These are phyloP conservation scores for Lophius americanus DNA, from an alignment of 2,797 vertebrate species.

Conservation along the genomic window DNA sequence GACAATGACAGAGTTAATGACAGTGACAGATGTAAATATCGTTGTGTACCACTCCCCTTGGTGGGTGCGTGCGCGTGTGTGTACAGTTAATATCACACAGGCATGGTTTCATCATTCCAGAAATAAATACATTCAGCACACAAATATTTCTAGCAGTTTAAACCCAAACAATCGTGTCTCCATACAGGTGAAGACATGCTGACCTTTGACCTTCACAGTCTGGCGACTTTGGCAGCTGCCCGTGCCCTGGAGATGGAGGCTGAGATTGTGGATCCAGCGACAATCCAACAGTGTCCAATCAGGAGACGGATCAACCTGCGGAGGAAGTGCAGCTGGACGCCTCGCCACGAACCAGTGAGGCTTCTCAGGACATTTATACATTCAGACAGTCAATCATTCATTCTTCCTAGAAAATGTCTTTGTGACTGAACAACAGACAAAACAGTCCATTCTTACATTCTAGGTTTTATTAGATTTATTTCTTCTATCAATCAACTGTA, in stretches of 20 bases:
- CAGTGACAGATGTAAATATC: constrained; percentile 84
- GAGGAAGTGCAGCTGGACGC: constrained; percentile 93
- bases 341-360: constrained; percentile 92
- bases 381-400: too few species aligned
- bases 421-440: background rate
- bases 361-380: background rate
- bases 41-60: constrained; percentile 38
- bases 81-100: constrained; percentile 76
- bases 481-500: background rate
- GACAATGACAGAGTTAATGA: constrained; percentile 83
- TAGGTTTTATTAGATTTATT: background rate
- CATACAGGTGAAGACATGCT: constrained; percentile 84
- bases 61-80: constrained; percentile 18
- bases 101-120: constrained; percentile 37
- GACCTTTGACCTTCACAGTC: constrained; percentile 91
- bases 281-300: constrained; percentile 70
- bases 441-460: constrained; percentile 34
- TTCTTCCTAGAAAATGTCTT: background rate
- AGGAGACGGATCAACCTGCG: constrained; percentile 87
- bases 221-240: constrained; percentile 92
- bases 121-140: constrained; percentile 59
- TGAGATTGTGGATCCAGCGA: constrained; percentile 50
- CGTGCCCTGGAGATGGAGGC: constrained; percentile 89
- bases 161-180: constrained; percentile 50
- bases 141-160: constrained; percentile 48